Percentiles rank a stretch among this genome's conserved stretches.
Conservation (phyloP, 2,113 vertebrate genomes). For the Sceloporus tristichus region DNA sequence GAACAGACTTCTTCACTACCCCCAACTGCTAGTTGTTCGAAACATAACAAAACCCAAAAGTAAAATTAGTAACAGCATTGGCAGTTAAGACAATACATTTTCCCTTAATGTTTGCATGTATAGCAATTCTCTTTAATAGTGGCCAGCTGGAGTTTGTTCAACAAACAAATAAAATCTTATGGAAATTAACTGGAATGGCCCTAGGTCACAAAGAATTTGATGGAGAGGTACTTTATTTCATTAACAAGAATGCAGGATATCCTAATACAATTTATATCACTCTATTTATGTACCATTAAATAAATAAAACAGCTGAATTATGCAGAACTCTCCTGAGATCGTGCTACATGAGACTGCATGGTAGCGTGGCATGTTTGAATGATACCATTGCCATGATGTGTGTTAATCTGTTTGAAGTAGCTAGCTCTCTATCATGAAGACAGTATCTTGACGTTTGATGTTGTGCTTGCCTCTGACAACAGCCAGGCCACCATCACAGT, state of each 20-base stretch:
- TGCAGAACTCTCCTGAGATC: not conserved
- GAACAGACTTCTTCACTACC: not conserved
- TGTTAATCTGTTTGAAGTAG: not conserved
- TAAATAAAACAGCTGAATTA: too few relatives aligned
- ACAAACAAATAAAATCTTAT: not conserved
- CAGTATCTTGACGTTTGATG: not conserved
- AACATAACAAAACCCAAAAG: constrained; percentile 57
- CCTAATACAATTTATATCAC: not conserved
- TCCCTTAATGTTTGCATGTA: constrained; percentile 58
- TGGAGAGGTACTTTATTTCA: constrained; percentile 14
- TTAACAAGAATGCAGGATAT: not conserved
- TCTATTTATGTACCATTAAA: not conserved
- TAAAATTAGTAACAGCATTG: constrained; percentile 57
- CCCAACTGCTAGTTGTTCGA: constrained; percentile 42
- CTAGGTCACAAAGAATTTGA: constrained; percentile 24
- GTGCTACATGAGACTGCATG: not conserved
- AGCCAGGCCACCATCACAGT: too few relatives aligned
- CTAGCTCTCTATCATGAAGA: not conserved
- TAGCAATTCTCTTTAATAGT: constrained; percentile 65
- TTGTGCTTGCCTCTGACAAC: too few relatives aligned
- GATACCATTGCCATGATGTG: too few relatives aligned
- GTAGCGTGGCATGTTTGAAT: not conserved
- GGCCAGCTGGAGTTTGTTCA: constrained; percentile 62
- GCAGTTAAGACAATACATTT: constrained; percentile 51
- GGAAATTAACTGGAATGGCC: constrained; percentile 40